These are phyloP conservation scores for Parthenolecanium corni DNA, from an alignment of 2,888 invertebrate species.

Conservation along the genomic window DNA sequence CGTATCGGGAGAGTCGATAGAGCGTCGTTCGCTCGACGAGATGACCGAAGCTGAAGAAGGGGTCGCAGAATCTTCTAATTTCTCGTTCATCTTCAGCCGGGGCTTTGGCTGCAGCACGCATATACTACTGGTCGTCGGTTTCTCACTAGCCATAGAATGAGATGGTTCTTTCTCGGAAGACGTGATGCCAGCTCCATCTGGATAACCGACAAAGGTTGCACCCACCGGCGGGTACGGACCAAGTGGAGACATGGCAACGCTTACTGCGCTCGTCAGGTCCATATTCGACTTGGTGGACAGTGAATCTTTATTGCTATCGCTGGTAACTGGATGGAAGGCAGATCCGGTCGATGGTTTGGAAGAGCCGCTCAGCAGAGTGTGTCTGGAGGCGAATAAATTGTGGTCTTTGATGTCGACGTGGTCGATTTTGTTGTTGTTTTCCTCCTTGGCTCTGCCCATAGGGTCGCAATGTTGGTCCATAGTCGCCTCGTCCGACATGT, in stretches of 20 bases:
- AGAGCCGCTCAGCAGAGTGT: background rate
- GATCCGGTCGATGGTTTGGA: conserved; percentile 39
- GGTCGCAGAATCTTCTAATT: conserved; percentile 32
- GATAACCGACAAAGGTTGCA: conserved; percentile 60
- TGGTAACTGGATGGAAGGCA: conserved; percentile 63
- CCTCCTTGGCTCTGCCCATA: conserved; percentile 31
- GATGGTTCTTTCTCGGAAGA: conserved; percentile 23
- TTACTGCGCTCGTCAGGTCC: conserved; percentile 33
- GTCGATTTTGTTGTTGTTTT: conserved; percentile 33
- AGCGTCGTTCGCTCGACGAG: conserved; percentile 21
- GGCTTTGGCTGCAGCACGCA: conserved; percentile 40
- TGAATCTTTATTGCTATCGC: conserved; percentile 34
- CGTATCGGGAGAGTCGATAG: conserved; percentile 33
- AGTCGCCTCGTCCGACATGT: conserved; percentile 49
- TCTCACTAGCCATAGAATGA: conserved; percentile 25
- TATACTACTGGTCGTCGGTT: conserved; percentile 34
- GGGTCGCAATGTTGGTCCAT: background rate
- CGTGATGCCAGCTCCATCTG: conserved; percentile 20
- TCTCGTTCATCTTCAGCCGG: conserved; percentile 40
- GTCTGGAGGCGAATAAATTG: conserved; percentile 3
- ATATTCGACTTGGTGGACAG: conserved; percentile 34
- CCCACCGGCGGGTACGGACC: conserved; percentile 54
- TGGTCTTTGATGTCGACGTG: conserved; percentile 25
- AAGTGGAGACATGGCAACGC: conserved; percentile 37
- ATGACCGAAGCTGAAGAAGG: conserved; percentile 33